These are phyloP conservation scores for Oceanodroma tethys DNA, from an alignment of 2,113 vertebrate species.

Conservation along the genomic window DNA sequence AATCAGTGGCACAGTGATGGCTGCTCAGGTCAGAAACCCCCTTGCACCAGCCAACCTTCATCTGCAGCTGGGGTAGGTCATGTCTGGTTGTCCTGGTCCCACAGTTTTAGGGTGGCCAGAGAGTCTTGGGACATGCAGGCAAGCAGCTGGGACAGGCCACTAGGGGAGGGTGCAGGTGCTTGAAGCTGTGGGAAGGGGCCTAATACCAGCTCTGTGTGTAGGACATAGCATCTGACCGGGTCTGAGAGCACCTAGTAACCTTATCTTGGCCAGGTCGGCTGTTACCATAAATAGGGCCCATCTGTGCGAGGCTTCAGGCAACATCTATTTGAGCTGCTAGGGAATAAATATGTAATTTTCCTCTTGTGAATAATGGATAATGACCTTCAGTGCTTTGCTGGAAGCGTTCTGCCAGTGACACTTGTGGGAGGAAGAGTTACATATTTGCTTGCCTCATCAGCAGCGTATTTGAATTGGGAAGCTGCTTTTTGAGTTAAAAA, in stretches of 20 bases:
- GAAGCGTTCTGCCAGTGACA: not conserved
- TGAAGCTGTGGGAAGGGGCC: not conserved
- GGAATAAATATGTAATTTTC: conserved; percentile 9
- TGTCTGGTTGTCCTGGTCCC: fast-evolving
- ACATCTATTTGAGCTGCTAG: not conserved
- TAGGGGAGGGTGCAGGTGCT: not conserved
- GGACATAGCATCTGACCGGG: not conserved
- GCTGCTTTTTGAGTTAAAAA: not conserved
- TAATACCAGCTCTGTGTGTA: not conserved
- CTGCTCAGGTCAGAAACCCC: not conserved
- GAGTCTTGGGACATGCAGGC: not conserved
- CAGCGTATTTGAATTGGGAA: not conserved
- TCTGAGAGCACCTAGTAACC: not conserved
- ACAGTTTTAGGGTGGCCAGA: not conserved
- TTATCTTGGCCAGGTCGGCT: not conserved
- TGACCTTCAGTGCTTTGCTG: not conserved
- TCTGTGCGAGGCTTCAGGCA: not conserved
- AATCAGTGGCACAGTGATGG: not conserved
- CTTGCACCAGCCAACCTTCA: not conserved
- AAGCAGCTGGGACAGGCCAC: not conserved
- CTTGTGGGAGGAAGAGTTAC: not conserved
- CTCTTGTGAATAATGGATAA: conserved; percentile 29
- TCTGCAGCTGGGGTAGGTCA: not conserved
- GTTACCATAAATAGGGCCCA: not conserved
- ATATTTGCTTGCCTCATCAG: not conserved